phyloP scores from a whole-genome alignment of 2,797 vertebrate genomes.

The Notolabrus celidotus region DNA sequence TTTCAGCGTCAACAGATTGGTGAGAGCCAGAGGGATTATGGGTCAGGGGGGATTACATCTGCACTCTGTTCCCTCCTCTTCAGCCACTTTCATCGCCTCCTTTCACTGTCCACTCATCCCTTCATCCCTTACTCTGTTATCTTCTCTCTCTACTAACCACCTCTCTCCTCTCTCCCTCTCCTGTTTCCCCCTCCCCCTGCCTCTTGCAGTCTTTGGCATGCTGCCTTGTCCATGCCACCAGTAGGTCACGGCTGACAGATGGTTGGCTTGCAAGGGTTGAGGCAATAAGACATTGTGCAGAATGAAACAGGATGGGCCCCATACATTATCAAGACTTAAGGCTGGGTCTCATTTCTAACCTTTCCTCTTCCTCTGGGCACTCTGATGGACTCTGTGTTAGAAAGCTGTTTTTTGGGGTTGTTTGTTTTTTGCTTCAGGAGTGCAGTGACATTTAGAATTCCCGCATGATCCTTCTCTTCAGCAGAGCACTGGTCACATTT shows the following conservation, averaged over 20 bases:
- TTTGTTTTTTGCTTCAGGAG: slow-evolving; percentile 10
- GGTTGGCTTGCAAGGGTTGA: slow-evolving; percentile 39
- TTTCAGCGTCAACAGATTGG: slow-evolving; percentile 52
- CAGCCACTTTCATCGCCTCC: neutral
- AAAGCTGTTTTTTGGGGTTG: too few relatives aligned
- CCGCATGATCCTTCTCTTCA: slow-evolving; percentile 22
- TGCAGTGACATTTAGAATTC: slow-evolving; percentile 51
- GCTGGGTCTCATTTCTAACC: slow-evolving; percentile 47
- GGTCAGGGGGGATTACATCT: slow-evolving; percentile 52
- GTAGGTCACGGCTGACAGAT: slow-evolving; percentile 70
- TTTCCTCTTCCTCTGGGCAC: slow-evolving; percentile 47
- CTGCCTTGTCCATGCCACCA: slow-evolving; percentile 47
- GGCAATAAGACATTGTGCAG: slow-evolving; percentile 48
- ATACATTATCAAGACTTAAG: slow-evolving; percentile 53
- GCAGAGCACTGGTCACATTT: slow-evolving; percentile 35
- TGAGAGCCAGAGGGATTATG: slow-evolving; percentile 20
- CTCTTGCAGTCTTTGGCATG: slow-evolving; percentile 37
- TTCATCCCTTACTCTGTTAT: slow-evolving; percentile 11
- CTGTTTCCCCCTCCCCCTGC: neutral
- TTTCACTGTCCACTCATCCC: slow-evolving; percentile 5
- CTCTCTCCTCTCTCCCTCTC: neutral
- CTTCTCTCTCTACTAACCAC: neutral
- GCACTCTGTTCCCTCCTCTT: slow-evolving; percentile 16
- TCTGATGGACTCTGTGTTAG: slow-evolving; percentile 17
- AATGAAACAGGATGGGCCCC: slow-evolving; percentile 53